These are phyloP conservation scores for Drosophila orena DNA, from an alignment of 1,140 invertebrate genomes.

Conservation along the genomic window DNA sequence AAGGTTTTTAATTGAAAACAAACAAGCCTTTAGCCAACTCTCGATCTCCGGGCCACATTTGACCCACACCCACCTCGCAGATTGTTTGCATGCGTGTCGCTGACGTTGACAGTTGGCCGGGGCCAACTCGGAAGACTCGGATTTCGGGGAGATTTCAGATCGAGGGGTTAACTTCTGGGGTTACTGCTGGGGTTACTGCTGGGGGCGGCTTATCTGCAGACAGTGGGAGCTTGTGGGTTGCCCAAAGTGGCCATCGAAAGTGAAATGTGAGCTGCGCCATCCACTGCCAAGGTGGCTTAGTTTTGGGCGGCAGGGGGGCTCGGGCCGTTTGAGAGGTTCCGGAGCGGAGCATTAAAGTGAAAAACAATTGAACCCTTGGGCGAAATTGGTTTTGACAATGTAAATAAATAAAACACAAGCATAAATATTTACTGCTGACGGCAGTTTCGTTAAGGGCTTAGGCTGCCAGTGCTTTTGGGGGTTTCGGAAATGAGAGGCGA, in stretches of 20 bases:
- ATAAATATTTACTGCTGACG: constrained; percentile 81
- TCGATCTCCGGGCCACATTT: constrained; percentile 25
- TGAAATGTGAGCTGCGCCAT: constrained; percentile 48
- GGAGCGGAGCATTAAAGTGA: constrained; percentile 69
- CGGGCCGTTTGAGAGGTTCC: neutral
- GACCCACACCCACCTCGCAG: constrained; percentile 22
- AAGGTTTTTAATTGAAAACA: constrained; percentile 80
- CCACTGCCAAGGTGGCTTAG: constrained; percentile 9
- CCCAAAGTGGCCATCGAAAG: constrained; percentile 62
- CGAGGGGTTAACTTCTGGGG: neutral
- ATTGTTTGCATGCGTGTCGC: constrained; percentile 77
- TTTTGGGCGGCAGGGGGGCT: neutral
- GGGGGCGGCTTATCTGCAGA: neutral
- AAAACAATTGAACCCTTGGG: constrained; percentile 83
- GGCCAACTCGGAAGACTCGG: neutral
- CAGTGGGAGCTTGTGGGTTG: constrained; percentile 51
- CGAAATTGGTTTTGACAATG: constrained; percentile 83
- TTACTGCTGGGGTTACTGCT: neutral
- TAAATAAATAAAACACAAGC: constrained; percentile 84
- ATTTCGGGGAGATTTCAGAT: neutral
- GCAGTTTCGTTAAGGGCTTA: constrained; percentile 58
- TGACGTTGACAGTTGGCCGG: constrained; percentile 52
- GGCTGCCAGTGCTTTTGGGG: constrained; percentile 4
- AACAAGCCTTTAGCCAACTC: constrained; percentile 65
- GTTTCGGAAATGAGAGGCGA: constrained; percentile 7